phyloP scores from a whole-genome alignment of 1,140 invertebrate species.

The Centruroides sculpturatus region DNA sequence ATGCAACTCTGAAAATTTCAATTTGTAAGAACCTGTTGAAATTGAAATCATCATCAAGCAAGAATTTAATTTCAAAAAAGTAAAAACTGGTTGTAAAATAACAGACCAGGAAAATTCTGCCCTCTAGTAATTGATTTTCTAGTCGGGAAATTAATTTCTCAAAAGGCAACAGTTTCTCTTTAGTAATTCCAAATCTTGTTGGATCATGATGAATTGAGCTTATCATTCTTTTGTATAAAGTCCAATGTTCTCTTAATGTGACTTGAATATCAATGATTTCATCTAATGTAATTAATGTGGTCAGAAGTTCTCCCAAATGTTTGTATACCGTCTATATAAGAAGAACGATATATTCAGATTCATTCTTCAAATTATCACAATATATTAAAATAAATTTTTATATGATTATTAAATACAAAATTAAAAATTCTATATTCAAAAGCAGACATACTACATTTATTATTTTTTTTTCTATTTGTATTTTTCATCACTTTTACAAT shows the following conservation, averaged over 20 bases:
- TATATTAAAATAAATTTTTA: not conserved
- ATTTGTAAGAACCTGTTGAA: too few relatives aligned
- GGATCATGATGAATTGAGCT: slow-evolving; percentile 50
- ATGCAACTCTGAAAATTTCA: slow-evolving; percentile 32
- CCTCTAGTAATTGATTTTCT: slow-evolving; percentile 41
- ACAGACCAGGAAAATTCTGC: slow-evolving; percentile 44
- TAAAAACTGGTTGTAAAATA: too few relatives aligned
- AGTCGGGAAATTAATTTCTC: slow-evolving; percentile 48
- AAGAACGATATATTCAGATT: slow-evolving; percentile 16
- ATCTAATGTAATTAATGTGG: slow-evolving; percentile 54
- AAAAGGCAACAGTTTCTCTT: slow-evolving; percentile 42
- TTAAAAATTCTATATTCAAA: too few relatives aligned
- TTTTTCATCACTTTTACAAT: too few relatives aligned
- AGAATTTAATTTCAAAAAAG: too few relatives aligned
- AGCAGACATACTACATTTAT: too few relatives aligned
- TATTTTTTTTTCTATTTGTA: too few relatives aligned
- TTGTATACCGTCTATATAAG: slow-evolving; percentile 40
- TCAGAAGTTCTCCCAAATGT: slow-evolving; percentile 46
- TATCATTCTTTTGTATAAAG: slow-evolving; percentile 49
- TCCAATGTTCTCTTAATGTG: slow-evolving; percentile 50
- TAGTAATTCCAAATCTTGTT: slow-evolving; percentile 40
- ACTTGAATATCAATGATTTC: slow-evolving; percentile 45
- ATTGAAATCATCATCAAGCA: too few relatives aligned
- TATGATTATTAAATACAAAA: too few relatives aligned
- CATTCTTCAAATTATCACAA: not conserved